These are phyloP conservation scores for Phrynocephalus forsythii DNA, from an alignment of 2,797 vertebrate species.

Conservation along the genomic window DNA sequence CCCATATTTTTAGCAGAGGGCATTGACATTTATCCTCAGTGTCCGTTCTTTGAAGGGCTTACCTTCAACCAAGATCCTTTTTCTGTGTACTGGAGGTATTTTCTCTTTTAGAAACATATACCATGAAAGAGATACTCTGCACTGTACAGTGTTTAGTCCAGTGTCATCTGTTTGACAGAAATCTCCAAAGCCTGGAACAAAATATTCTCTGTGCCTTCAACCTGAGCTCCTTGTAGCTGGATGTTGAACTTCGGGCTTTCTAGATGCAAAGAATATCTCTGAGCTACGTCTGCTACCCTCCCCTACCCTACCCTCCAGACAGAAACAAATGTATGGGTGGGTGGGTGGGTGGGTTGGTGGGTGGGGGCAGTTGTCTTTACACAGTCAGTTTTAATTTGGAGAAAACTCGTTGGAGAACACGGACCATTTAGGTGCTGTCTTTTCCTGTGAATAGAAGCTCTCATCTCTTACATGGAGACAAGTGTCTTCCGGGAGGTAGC, in stretches of 20 bases:
- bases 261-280: too few relatives aligned
- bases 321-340: not conserved
- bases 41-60: too few relatives aligned
- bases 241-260: not conserved
- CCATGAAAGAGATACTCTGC: too few relatives aligned
- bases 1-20: too few relatives aligned
- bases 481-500: constrained; percentile 4
- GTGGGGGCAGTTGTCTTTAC: constrained; percentile 27
- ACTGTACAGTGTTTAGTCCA: too few relatives aligned
- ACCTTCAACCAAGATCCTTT: too few relatives aligned
- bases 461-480: constrained; percentile 43
- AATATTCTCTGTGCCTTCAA: too few relatives aligned
- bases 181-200: too few relatives aligned
- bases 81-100: too few relatives aligned
- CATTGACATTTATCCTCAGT: too few relatives aligned
- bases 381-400: constrained; percentile 56
- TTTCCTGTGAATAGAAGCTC: constrained; percentile 43
- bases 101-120: too few relatives aligned
- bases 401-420: constrained; percentile 39
- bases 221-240: not conserved
- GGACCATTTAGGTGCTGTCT: constrained; percentile 28
- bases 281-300: not conserved
- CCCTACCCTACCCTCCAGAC: not conserved
- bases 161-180: too few relatives aligned
- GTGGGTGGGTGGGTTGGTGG: rapidly evolving